A percentile compares a stretch with the other conserved stretches of the same genome.
phyloP scores from a whole-genome alignment of 2,888 invertebrate genomes.

The Trichopoda pennipes region DNA sequence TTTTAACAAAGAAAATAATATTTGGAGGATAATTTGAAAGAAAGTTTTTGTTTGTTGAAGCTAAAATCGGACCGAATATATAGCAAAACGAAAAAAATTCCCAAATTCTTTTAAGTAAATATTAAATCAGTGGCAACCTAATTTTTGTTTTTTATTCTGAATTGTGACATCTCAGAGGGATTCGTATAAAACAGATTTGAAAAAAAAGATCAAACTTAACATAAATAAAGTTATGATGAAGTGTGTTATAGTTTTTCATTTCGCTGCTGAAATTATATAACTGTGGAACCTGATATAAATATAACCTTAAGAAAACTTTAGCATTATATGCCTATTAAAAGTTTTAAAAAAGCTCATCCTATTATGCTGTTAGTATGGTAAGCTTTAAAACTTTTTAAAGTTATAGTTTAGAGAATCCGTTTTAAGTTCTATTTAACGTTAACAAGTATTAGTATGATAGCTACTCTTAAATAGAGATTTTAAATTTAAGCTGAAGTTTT shows the following conservation, averaged over 20 bases:
- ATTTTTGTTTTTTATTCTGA: slow-evolving; percentile 14
- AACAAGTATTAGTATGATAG: too few species aligned
- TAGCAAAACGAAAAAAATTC: background rate
- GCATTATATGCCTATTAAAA: background rate
- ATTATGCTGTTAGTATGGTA: background rate
- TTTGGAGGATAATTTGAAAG: slow-evolving; percentile 46
- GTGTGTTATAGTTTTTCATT: background rate
- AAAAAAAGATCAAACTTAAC: slow-evolving; percentile 45
- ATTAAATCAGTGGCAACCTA: slow-evolving; percentile 62
- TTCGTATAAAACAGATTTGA: slow-evolving; percentile 3
- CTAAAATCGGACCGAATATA: slow-evolving; percentile 5
- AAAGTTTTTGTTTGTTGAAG: slow-evolving; percentile 42
- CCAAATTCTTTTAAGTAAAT: slow-evolving; percentile 52
- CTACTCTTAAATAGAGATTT: too few species aligned
- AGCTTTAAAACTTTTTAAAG: background rate
- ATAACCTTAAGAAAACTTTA: too few species aligned
- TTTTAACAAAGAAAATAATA: slow-evolving; percentile 14
- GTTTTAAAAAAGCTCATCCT: background rate
- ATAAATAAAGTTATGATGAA: slow-evolving; percentile 60
- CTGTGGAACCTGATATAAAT: background rate
- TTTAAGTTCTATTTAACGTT: too few species aligned
- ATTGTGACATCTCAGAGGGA: slow-evolving; percentile 5
- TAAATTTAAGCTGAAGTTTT: too few species aligned
- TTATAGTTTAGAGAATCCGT: too few species aligned
- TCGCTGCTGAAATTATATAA: background rate